Evolutionary conservation across 35 echinoderm and acorn worm species (phyloP).

Genomic region (Lytechinus variegatus): DNA sequence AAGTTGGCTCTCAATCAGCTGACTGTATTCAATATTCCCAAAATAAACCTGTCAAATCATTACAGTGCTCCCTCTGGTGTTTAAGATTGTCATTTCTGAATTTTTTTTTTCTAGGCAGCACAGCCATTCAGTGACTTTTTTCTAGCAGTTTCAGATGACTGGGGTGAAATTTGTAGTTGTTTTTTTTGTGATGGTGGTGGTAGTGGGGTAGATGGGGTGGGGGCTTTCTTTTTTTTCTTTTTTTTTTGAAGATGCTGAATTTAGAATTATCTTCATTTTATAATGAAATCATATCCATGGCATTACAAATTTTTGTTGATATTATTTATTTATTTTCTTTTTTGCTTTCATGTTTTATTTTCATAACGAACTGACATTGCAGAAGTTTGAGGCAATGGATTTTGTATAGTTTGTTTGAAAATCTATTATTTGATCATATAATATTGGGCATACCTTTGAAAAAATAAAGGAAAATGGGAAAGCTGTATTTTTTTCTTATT

Average conservation of each 20-base stretch:
- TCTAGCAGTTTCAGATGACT: too few relatives aligned
- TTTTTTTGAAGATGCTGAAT: not conserved
- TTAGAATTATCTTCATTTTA: not conserved
- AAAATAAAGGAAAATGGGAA: too few relatives aligned
- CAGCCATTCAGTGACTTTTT: too few relatives aligned
- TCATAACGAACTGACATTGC: not conserved
- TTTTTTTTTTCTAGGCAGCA: too few relatives aligned
- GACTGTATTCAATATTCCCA: not conserved
- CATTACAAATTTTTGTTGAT: not conserved
- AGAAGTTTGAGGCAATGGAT: not conserved
- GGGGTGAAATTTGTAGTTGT: not conserved
- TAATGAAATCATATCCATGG: not conserved
- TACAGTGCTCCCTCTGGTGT: too few relatives aligned
- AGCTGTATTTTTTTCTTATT: too few relatives aligned
- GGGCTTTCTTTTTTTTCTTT: not conserved
- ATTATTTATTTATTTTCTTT: not conserved
- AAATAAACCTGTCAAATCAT: not conserved
- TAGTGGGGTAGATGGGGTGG: not conserved
- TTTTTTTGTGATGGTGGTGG: too few relatives aligned
- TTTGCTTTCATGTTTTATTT: not conserved
- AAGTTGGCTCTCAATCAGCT: conserved; percentile 1
- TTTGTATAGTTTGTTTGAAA: not conserved
- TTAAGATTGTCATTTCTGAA: too few relatives aligned
- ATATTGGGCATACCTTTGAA: too few relatives aligned
- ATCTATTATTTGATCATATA: not conserved